phyloP scores from a whole-genome alignment of 2,797 vertebrate species.

The Podarcis siculus region DNA sequence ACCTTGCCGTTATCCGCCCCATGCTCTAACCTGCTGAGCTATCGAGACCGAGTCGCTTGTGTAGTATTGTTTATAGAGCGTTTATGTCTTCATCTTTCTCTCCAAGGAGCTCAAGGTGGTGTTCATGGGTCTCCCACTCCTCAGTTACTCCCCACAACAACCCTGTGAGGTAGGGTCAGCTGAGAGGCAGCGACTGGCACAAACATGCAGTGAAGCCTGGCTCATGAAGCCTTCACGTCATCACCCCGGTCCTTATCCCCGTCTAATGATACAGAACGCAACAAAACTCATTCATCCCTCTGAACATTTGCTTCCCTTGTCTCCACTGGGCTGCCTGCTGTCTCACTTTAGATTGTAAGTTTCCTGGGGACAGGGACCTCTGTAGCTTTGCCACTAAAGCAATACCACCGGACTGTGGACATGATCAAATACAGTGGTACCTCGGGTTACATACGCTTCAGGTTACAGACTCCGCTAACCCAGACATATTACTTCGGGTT shows the following conservation, averaged over 20 bases:
- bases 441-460: no score
- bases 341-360: neutral
- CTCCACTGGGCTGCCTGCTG: neutral
- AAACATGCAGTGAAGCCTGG: neutral
- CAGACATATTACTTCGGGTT: no score
- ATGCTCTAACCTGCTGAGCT: neutral
- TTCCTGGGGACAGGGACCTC: neutral
- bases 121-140: neutral
- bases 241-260: neutral
- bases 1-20: neutral
- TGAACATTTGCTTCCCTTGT: fast-evolving
- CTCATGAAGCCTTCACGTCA: neutral
- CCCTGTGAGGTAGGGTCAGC: neutral
- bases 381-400: neutral
- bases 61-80: no score
- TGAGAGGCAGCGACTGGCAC: neutral
- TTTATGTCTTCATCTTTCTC: no score
- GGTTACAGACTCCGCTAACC: no score
- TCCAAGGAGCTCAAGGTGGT: no score
- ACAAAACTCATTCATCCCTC: no score
- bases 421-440: no score
- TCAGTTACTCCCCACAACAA: neutral
- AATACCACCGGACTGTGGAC: neutral
- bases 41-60: no score
- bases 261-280: neutral